Conservation (phyloP, 2,888 invertebrate species). For the Leptinotarsa peninsularis region DNA sequence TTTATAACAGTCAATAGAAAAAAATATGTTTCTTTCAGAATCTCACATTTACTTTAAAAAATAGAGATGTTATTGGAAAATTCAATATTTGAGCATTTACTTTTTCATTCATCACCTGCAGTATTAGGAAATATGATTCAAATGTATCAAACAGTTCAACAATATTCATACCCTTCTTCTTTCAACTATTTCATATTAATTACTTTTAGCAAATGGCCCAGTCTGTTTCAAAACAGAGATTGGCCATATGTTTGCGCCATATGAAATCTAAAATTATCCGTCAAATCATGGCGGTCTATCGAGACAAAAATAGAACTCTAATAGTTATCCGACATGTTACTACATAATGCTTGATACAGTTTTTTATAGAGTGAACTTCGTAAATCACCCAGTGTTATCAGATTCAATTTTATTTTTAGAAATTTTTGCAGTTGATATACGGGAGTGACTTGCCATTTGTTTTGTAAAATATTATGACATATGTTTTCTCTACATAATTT, state of each 20-base stretch:
- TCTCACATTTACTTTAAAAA: too few species aligned
- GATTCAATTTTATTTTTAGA: neutral
- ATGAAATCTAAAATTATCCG: constrained; percentile 17
- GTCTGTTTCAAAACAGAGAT: constrained; percentile 5
- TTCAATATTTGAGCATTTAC: too few species aligned
- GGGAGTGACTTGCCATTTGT: neutral
- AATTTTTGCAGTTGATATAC: neutral
- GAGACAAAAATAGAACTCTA: constrained; percentile 21
- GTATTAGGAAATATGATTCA: too few species aligned
- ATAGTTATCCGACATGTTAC: constrained; percentile 13
- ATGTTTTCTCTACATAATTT: too few species aligned
- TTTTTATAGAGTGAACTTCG: constrained; percentile 10
- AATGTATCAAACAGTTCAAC: too few species aligned
- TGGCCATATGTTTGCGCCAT: constrained; percentile 7
- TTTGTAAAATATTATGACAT: neutral
- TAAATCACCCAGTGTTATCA: constrained; percentile 20
- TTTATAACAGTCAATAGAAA: too few species aligned
- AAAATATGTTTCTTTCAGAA: too few species aligned
- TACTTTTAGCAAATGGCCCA: constrained; percentile 6
- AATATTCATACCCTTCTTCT: neutral
- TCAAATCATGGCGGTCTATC: constrained; percentile 17
- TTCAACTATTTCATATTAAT: neutral
- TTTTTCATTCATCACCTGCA: too few species aligned
- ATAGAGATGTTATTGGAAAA: too few species aligned
- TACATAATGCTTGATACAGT: neutral